Evolutionary conservation across 2,113 vertebrate species (phyloP), one percentile per base, ranked within the genome.

Genomic region (Taxidea taxus): DNA sequence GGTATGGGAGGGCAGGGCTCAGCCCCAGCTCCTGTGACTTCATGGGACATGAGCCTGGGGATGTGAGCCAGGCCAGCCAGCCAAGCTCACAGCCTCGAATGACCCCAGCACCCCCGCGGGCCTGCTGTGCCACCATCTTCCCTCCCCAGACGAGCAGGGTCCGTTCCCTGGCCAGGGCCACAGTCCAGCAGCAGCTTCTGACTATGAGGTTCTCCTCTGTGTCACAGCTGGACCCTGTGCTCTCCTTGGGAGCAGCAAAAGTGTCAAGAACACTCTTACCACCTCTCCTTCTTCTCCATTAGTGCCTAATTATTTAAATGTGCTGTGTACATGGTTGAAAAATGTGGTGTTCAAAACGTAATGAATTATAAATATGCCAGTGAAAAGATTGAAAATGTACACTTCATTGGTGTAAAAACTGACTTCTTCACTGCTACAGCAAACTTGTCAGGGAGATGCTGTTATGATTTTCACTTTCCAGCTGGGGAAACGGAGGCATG

Each of bases 181-280:
- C 4, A 4, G 18, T 2, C 64, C 72, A 42, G 72, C 23, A 8
- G 72, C 72, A 44, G 72, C 72, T 42, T 29, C 39, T 8, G 39
- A 44, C 25, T 15, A 7, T 2, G 25, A 77, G 74, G 15, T 31
- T 18, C 42, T 39, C 15, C 3, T 10, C 8, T 8, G 2, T 1
- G 0, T 1, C 10, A 27, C 21, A 4, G 4, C 29, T 0, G 11
- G 1, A 0, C 14, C 77, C 25, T 20, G 6, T 1, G 27, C 34
- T 44, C n/a, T 37, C 18, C 56, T 1, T 21, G 6, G 21, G 4
- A 20, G 58, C 23, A 42, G 23, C 7, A 15, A 20, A 6, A 56
- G 0, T 0, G 2, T 3, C 2, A 0, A 0, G 6, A 10, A 3
- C 8, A 2, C 3, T 0, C n/a, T 4, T 54, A 29, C 58, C 0